phyloP scores from a whole-genome alignment of 2,888 invertebrate genomes.

The Plebejus melissa region DNA sequence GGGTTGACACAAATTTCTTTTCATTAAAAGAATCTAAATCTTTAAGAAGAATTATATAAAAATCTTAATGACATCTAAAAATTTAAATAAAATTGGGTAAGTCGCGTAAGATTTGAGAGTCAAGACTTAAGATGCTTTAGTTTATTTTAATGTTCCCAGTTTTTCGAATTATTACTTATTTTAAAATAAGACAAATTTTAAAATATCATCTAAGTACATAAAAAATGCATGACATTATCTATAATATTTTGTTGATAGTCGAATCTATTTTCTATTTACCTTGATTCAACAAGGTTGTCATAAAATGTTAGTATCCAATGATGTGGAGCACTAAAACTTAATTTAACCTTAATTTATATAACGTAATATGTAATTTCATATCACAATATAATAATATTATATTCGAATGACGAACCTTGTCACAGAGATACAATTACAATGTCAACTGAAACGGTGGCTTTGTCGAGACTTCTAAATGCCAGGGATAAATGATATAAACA shows the following conservation, averaged over 20 bases:
- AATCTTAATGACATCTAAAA: not conserved
- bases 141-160: not conserved
- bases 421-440: constrained; percentile 20
- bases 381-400: constrained; percentile 25
- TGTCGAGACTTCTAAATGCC: constrained; percentile 14
- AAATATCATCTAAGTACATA: too few relatives aligned
- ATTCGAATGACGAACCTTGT: constrained; percentile 24
- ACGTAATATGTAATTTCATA: constrained; percentile 40
- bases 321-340: constrained; percentile 33
- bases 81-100: not conserved
- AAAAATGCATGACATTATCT: too few relatives aligned
- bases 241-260: not conserved
- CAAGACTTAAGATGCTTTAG: not conserved
- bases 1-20: constrained; percentile 10
- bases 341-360: constrained; percentile 33
- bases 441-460: constrained; percentile 23
- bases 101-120: not conserved
- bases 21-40: too few relatives aligned
- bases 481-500: constrained; percentile 11
- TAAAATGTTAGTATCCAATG: not conserved
- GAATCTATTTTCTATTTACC: not conserved
- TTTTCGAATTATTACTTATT: too few relatives aligned
- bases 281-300: not conserved
- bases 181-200: too few relatives aligned
- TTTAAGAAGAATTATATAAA: too few relatives aligned